A percentile compares a stretch with the other conserved stretches of the same genome.
Conservation (phyloP, 2,797 vertebrate genomes). For the Borostomias antarcticus region DNA sequence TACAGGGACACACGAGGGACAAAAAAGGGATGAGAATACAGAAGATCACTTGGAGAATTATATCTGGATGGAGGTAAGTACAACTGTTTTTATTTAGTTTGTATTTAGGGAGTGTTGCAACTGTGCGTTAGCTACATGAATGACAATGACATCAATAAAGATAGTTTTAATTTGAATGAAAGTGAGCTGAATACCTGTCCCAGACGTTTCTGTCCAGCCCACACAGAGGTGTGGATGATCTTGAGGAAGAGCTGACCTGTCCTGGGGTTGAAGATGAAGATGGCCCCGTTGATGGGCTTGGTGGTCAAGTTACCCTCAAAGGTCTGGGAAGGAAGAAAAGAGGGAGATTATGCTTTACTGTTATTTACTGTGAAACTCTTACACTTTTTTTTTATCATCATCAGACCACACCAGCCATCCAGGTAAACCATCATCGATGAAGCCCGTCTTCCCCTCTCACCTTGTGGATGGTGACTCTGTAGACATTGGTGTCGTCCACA, state of each 20-base stretch:
- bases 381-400: no score
- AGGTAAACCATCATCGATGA: neutral
- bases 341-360: neutral
- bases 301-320: conserved; percentile 99
- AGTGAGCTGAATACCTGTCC: conserved; percentile 82
- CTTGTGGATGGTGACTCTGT: conserved; percentile 99
- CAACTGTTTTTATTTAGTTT: neutral
- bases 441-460: conserved; percentile 62
- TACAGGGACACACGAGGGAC: conserved; percentile 51
- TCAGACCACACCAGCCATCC: no score
- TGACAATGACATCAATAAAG: no score
- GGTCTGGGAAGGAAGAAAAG: conserved; percentile 75
- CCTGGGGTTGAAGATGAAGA: conserved; percentile 99
- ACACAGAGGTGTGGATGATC: conserved; percentile 99
- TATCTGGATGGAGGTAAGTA: no score
- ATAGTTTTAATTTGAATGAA: no score
- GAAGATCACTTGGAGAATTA: neutral
- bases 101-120: no score
- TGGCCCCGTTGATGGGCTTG: conserved; percentile 98
- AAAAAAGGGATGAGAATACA: neutral
- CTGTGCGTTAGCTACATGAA: no score
- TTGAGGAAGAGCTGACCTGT: conserved; percentile 99
- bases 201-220: conserved; percentile 98
- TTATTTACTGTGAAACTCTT: neutral
- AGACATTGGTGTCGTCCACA: conserved; percentile 99